Conservation (phyloP, 2,797 vertebrate species). For the Bradypodion ventrale region DNA sequence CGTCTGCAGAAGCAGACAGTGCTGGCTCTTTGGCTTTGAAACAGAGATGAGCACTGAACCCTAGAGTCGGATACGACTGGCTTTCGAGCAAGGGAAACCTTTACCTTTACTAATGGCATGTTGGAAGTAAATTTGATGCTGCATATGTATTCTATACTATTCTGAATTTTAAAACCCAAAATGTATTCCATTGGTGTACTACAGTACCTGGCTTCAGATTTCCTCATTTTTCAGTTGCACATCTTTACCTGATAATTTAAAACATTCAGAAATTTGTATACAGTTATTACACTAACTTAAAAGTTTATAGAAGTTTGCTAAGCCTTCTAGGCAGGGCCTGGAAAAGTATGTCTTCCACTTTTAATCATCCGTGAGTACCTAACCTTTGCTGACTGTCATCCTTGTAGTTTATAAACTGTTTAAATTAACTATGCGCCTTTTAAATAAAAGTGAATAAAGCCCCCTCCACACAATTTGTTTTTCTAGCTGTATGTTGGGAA, state of each 20-base stretch:
- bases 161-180: not conserved
- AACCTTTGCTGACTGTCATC: slow-evolving; percentile 45
- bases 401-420: slow-evolving; percentile 1
- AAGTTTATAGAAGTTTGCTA: not conserved
- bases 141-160: not conserved
- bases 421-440: not conserved
- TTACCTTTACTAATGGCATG: too few relatives aligned
- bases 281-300: not conserved
- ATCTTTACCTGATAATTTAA: not conserved
- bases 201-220: not conserved
- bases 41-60: too few relatives aligned
- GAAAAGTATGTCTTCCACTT: not conserved
- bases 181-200: not conserved
- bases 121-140: not conserved
- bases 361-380: slow-evolving; percentile 21
- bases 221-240: not conserved
- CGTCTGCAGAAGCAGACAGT: too few relatives aligned
- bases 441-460: not conserved
- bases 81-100: too few relatives aligned
- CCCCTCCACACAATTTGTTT: not conserved
- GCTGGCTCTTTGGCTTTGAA: too few relatives aligned
- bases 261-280: not conserved
- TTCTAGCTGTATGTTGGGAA: not conserved
- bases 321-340: too few relatives aligned
- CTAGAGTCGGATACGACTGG: too few relatives aligned